Percentiles rank a stretch among this genome's conserved stretches.
Conservation (phyloP, 92 coral and sea anemone species). For the Plumapathes pennacea region DNA sequence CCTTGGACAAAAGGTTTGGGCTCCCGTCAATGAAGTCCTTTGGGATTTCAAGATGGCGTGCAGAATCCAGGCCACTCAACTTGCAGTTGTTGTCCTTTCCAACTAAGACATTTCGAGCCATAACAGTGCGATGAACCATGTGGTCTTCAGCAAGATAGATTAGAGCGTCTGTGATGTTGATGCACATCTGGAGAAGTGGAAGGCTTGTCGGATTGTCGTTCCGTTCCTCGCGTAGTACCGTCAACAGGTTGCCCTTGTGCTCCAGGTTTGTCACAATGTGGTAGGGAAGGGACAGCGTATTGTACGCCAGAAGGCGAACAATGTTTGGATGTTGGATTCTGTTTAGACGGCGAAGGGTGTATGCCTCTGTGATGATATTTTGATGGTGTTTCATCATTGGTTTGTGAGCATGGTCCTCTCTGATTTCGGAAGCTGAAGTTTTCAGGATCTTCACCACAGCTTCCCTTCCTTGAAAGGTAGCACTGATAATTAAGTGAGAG, state of each 20-base stretch:
- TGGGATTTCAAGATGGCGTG: no score
- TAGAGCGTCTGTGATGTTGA: constrained; percentile 6
- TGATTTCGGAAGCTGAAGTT: no score
- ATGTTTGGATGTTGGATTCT: neutral
- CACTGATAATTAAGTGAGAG: no score
- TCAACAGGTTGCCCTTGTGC: constrained; percentile 1
- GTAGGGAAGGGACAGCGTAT: constrained; percentile 4
- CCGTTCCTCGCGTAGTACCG: neutral
- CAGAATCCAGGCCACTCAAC: constrained; percentile 9
- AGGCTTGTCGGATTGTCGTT: neutral
- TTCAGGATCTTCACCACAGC: no score
- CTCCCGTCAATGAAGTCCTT: no score
- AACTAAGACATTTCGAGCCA: constrained; percentile 1
- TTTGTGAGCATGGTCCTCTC: no score
- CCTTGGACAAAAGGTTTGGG: no score
- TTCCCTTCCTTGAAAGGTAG: no score
- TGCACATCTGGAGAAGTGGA: constrained; percentile 1
- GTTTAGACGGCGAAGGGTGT: neutral
- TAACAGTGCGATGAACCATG: constrained; percentile 4
- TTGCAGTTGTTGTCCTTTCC: neutral
- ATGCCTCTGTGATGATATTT: neutral
- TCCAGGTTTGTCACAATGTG: constrained; percentile 8
- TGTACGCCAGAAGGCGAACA: neutral
- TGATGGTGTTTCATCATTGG: no score
- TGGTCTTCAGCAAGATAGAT: neutral